Evolutionary conservation across 1,140 invertebrate species (phyloP).

Genomic region (Drosophila tani): DNA sequence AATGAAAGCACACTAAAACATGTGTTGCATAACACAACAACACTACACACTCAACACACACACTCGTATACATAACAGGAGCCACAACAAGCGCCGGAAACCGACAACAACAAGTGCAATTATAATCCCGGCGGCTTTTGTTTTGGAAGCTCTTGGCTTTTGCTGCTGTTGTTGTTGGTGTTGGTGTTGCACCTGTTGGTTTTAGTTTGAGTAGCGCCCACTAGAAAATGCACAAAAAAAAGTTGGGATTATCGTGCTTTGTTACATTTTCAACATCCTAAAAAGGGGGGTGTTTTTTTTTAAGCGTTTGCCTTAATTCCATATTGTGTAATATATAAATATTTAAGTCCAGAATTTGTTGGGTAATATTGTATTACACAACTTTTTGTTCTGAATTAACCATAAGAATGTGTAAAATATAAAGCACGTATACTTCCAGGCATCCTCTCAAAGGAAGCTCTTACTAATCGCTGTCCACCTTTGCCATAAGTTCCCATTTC

Average conservation of each 20-base stretch:
- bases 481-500: neutral
- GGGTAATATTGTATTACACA: neutral
- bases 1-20: constrained; percentile 42
- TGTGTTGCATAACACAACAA: constrained; percentile 39
- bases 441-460: neutral
- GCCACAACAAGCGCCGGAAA: constrained; percentile 15
- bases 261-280: constrained; percentile 26
- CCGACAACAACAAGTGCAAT: constrained; percentile 44
- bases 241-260: constrained; percentile 26
- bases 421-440: too few species aligned
- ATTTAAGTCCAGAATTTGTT: constrained; percentile 8
- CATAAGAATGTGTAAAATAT: too few species aligned
- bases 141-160: constrained; percentile 21
- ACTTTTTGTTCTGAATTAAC: too few species aligned
- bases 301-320: neutral
- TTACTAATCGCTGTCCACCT: neutral
- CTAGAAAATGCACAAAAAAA: constrained; percentile 20
- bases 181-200: constrained; percentile 26
- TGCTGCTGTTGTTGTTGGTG: constrained; percentile 1
- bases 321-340: neutral
- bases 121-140: constrained; percentile 47
- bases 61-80: neutral
- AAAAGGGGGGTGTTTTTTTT: neutral
- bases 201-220: constrained; percentile 44
- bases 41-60: constrained; percentile 10